Base-by-base conservation (phyloP, 2,888 invertebrate species). In the Conistra vaccinii region DNA sequence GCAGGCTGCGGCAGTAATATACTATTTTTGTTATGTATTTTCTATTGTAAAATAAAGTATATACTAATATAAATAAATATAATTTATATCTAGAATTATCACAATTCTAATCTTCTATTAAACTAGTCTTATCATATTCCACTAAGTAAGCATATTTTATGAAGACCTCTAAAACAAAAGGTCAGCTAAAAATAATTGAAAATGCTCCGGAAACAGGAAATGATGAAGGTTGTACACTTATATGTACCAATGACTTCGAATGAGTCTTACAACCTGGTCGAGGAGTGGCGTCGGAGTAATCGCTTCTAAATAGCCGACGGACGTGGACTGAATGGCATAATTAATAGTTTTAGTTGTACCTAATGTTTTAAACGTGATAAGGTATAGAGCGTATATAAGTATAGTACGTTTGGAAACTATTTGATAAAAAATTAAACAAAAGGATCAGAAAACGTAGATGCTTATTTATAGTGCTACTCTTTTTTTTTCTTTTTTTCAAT, bases 321-420 rank as follows among this genome's bases (percentile, higher is more conserved):
- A 84, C 82, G 84, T 83, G 82, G 2, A 20, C 29, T 14, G 84
- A 83, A 83, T 83, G n/a, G 76, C 66, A 80, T 80, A 82, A 66
- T 69, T 53, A 71, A 78, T 74, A 66, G 70, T 57, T 73, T 76
- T 60, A 62, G 53, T 32, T 29, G 68, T 71, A 57, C 29, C 32
- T 65, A 32, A 70, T 55, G 63, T 58, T 60, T 81, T 12, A 53
- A 63, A 68, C 42, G 51, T 70, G 81, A 48, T 63, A 67, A 39
- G 29, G 53, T 32, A 58, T 53, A n/a, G 20, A 32, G n/a, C 14
- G 35, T 26, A 20, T 9, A 39, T 39, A 39, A 10, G 39, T 39
- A 39, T 39, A 10, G 39, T 39, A 39, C 2, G 10, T 39, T 39
- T 10, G 9, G 10, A 39, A 42, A 12, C 12, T 42, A 42, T 42